Evolutionary conservation across 2,888 invertebrate genomes (phyloP), one percentile per base, ranked within the genome.

Genomic region (Strigamia crassipes): DNA sequence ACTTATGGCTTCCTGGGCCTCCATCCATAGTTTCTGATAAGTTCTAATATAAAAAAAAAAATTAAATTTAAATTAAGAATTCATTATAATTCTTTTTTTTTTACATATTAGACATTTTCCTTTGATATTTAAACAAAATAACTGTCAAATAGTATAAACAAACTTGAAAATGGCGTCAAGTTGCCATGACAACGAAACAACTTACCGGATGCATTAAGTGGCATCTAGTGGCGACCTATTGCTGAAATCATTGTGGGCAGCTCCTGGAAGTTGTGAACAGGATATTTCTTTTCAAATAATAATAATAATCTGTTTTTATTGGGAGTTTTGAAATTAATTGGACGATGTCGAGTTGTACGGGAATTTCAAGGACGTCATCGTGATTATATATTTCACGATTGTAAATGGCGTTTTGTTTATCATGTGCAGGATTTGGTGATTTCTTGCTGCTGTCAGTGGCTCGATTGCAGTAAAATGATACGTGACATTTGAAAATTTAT

Each of bases 1-100:
- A 9, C n/a, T 23, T 46, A 78, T 6, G 8, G 41, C 78, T 15
- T 51, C 78, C 46, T 81, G 81, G 3, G 46, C 31, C n/a, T 81
- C 81, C 27, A 10, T 46, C 81, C 81, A 81, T n/a, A 81, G 0
- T 78, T 15, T 31, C 21, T 41, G 18, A 31, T 81, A 78, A 6
- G 81, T 81, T 41, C 81, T 81, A 13, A 10, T 41, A 6, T 9
- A 12, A 81, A 78, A 27, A 38, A 42, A 23, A 42, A 23, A 31
- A 6, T 27, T 31, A 5, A n/a, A 77, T 21, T 78, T 12, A 42
- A 12, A 15, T 12, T n/a, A n/a, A n/a, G n/a, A n/a, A n/a, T n/a
- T n/a, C n/a, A n/a, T n/a, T n/a, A n/a, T n/a, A n/a, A n/a, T n/a
- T n/a, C n/a, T n/a, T n/a, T n/a, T n/a, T n/a, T n/a, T n/a, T n/a